phyloP scores from a whole-genome alignment of 2,797 vertebrate species.

The Coreius guichenoti region DNA sequence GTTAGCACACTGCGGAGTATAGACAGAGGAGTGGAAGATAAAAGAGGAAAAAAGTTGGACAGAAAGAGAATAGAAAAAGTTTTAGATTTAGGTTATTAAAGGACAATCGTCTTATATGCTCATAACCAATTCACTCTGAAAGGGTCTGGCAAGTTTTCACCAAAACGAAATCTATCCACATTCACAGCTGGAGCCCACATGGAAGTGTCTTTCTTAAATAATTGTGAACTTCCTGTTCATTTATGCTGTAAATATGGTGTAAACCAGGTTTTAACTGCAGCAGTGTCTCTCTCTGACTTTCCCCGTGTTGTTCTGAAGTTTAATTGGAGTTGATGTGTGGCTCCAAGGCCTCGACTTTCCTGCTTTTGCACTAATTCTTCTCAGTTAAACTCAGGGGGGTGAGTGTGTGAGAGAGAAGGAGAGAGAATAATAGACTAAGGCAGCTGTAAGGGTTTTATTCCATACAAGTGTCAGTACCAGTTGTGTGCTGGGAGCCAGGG shows the following conservation, averaged over 20 bases:
- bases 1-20: slow-evolving; percentile 9
- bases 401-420: not conserved
- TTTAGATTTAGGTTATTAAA: slow-evolving; percentile 39
- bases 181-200: slow-evolving; percentile 12
- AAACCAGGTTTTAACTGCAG: slow-evolving; percentile 4
- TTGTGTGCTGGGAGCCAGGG: slow-evolving; percentile 60
- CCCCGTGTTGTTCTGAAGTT: not conserved
- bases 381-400: slow-evolving; percentile 1
- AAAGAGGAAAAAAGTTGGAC: slow-evolving; percentile 28
- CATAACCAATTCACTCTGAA: slow-evolving; percentile 10
- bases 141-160: not conserved
- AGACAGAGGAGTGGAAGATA: slow-evolving; percentile 18
- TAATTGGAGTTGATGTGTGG: slow-evolving; percentile 46
- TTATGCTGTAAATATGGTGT: slow-evolving; percentile 31
- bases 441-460: slow-evolving; percentile 57
- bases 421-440: slow-evolving; percentile 57
- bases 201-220: slow-evolving; percentile 1
- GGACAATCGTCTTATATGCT: slow-evolving; percentile 15
- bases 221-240: not conserved
- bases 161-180: not conserved
- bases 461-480: slow-evolving; percentile 63
- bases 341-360: slow-evolving; percentile 40
- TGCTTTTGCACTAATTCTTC: slow-evolving; percentile 44
- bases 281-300: not conserved
- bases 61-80: slow-evolving; percentile 27